Evolutionary conservation across 2,888 invertebrate genomes (phyloP), one percentile per base, ranked within the genome.

Genomic region (Dryocosmus kuriphilus): DNA sequence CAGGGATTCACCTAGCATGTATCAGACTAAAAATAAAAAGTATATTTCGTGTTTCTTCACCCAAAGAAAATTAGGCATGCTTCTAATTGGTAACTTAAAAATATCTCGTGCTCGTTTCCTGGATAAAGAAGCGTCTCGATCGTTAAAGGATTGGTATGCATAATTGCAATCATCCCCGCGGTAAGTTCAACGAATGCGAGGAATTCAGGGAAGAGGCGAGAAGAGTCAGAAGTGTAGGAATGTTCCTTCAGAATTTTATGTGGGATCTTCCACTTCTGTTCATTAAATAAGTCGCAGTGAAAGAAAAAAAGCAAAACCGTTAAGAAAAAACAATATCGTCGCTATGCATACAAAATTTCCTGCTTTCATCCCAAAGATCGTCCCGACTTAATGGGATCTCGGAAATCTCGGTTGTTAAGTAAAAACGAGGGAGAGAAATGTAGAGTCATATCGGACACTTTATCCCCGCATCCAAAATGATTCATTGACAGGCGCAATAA

Each of bases 401-500:
- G 8, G 51, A n/a, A 51, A 51, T 51, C 51, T 51, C n/a, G n/a
- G n/a, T n/a, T 8, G n/a, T n/a, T 51, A 51, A 51, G 8, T 46
- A 46, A 46, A 46, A 4, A 46, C 19, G 46, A 46, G 46, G 19
- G 19, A 19, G 19, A 46, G 19, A 46, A 46, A 46, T 46, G 46
- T 46, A 19, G 46, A 30, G 63, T 65, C 76, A 71, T 74, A 78
- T 78, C 38, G 63, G 62, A 79, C 75, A 78, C 65, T 65, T 57
- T 74, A 38, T 74, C 80, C 77, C 77, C 55, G 51, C 67, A 65
- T 57, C 1, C 16, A 19, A 67, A 51, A 75, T 82, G 86, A 90
- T 89, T 90, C 89, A 89, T 89, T 81, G 86, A 80, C 86, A 84
- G 85, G 80, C 81, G 85, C 83, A 85, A 85, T 86, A 88, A 88